Evolutionary conservation across 2,888 invertebrate genomes (phyloP), one percentile per base, ranked within the genome.

Genomic region (Odontocerum albicorne): DNA sequence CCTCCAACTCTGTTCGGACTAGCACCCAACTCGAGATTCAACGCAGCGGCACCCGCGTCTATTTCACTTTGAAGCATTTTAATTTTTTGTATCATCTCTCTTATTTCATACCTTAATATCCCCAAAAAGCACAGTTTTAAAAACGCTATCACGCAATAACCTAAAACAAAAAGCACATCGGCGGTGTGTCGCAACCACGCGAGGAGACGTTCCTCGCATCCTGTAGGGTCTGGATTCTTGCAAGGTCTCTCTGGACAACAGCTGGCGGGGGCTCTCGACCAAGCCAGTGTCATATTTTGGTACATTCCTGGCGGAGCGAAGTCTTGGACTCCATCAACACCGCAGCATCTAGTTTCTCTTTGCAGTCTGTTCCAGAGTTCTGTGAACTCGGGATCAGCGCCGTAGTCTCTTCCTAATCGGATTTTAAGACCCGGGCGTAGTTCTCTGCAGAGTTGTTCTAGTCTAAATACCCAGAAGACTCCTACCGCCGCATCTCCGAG

Each of bases 11-110:
- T 75, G 45, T 75, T 63, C 7, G 76, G 76, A 57, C 76, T 76
- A 15, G 74, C 69, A 36, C 77, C 77, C 17, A 75, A 65, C 33
- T 78, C 68, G 63, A 79, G 47, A 54, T 68, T 64, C 51, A 62
- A 64, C 58, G 63, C 64, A 53, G 65, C 62, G 65, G 78, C 78
- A 2, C 77, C 75, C 35, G 77, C 75, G 40, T 83, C 81, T 62
- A 82, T 70, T 67, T 88, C 88, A 57, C 81, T 84, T 65, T 84
- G 84, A 60, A 92, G 77, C 69, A 92, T 82, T 67, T 87, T 85
- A 69, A 92, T 92, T 77, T 92, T 92, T 71, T 92, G 90, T 68
- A 92, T 91, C 92, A 92, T 92, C 73, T 92, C 92, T 63, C 88
- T 84, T 68, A 92, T 91, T 78, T 92, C 91, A 77, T 90, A 90